phyloP scores from a whole-genome alignment of 2,888 invertebrate genomes.

The Brachypalpus laphriformis region DNA sequence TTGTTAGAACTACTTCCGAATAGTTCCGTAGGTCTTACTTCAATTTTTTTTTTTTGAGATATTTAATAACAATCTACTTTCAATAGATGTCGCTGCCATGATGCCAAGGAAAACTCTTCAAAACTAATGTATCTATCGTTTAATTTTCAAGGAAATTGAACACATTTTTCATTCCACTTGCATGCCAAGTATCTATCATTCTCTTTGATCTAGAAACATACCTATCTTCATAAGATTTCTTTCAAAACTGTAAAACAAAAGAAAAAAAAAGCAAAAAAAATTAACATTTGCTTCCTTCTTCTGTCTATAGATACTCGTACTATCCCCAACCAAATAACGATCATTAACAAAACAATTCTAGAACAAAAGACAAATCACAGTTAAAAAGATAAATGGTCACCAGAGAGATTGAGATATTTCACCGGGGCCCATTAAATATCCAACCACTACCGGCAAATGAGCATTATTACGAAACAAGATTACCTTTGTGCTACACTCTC shows the following conservation, averaged over 20 bases:
- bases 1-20: no score
- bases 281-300: not conserved
- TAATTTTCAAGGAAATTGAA: no score
- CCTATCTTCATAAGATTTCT: constrained; percentile 1
- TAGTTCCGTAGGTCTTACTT: no score
- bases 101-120: no score
- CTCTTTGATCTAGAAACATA: not conserved
- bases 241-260: not conserved
- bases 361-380: constrained; percentile 50
- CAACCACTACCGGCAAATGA: constrained; percentile 18
- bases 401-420: constrained; percentile 41
- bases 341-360: constrained; percentile 4
- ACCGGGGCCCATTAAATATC: constrained; percentile 14
- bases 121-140: no score
- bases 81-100: no score
- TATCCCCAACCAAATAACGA: not conserved
- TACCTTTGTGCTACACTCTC: constrained; percentile 25
- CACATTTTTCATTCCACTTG: no score
- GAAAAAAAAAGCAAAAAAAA: no score
- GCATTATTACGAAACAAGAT: constrained; percentile 42
- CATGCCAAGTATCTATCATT: not conserved
- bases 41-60: no score
- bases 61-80: no score
- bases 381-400: constrained; percentile 49
- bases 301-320: not conserved